A percentile compares a stretch with the other conserved stretches of the same genome.
Conservation (phyloP, 2,113 vertebrate genomes). For the Calonectris borealis region DNA sequence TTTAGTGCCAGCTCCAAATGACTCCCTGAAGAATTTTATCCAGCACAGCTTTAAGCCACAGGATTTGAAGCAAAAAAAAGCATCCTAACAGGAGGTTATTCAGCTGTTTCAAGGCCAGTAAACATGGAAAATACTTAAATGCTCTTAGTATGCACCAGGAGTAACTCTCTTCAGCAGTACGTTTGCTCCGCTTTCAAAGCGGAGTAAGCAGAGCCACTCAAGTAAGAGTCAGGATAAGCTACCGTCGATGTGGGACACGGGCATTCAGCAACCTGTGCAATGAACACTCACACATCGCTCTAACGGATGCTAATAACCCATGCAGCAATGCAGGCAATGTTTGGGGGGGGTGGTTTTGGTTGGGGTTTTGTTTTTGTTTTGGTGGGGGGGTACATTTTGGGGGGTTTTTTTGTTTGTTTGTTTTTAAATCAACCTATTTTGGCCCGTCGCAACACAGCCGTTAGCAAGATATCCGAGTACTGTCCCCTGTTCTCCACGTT, state of each 20-base stretch:
- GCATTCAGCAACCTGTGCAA: background rate
- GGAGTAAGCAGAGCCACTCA: background rate
- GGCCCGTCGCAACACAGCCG: background rate
- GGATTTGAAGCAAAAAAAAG: background rate
- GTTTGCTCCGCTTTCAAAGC: fast-evolving
- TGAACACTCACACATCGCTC: fast-evolving
- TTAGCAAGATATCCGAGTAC: background rate
- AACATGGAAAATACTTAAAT: background rate
- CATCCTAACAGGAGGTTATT: background rate
- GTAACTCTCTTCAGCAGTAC: background rate
- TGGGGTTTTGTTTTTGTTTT: background rate
- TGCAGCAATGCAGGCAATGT: fast-evolving
- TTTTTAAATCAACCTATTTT: background rate
- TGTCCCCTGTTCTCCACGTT: background rate
- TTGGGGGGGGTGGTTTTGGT: background rate
- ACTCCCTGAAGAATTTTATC: background rate
- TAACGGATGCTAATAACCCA: fast-evolving
- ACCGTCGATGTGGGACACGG: fast-evolving
- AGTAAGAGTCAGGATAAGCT: too few relatives aligned
- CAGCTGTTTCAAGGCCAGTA: background rate
- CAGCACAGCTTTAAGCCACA: background rate
- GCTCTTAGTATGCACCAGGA: background rate
- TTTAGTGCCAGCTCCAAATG: background rate
- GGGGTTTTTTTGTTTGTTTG: too few relatives aligned
- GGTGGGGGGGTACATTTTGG: too few relatives aligned